phyloP scores from a whole-genome alignment of 2,888 invertebrate genomes.

The Erpobdella octoculata region DNA sequence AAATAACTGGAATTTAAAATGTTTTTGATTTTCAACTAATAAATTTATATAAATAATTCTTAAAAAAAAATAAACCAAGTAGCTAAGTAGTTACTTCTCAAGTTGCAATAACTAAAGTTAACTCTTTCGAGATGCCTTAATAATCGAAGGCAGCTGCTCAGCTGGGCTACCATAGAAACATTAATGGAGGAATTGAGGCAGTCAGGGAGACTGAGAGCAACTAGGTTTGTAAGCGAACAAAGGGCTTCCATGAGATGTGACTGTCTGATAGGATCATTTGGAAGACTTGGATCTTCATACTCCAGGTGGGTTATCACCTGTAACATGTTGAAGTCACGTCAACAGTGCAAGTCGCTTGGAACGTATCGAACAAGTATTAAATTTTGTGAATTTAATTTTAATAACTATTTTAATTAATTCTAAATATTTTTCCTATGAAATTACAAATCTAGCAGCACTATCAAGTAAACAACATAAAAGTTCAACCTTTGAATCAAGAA shows the following conservation, averaged over 20 bases:
- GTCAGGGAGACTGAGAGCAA: slow-evolving; percentile 42
- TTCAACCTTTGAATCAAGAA: slow-evolving; percentile 40
- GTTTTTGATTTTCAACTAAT: too few relatives aligned
- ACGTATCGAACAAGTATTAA: neutral
- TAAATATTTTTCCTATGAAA: neutral
- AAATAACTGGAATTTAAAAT: too few relatives aligned
- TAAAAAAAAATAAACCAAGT: too few relatives aligned
- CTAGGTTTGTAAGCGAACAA: slow-evolving; percentile 39
- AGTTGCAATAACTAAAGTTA: slow-evolving; percentile 43
- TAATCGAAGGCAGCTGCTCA: slow-evolving; percentile 37
- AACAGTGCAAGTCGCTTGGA: neutral
- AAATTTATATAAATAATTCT: too few relatives aligned
- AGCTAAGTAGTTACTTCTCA: slow-evolving; percentile 34
- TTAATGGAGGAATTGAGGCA: slow-evolving; percentile 40
- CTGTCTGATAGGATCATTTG: slow-evolving; percentile 37
- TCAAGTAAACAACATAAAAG: neutral
- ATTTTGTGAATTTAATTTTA: neutral
- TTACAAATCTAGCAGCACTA: neutral
- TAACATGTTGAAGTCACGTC: neutral
- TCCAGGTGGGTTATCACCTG: slow-evolving; percentile 46
- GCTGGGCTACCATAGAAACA: slow-evolving; percentile 34
- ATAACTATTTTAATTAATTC: neutral
- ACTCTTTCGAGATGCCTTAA: slow-evolving; percentile 39
- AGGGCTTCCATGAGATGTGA: slow-evolving; percentile 40
- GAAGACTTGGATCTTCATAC: slow-evolving; percentile 40